These are phyloP conservation scores for Pristis pectinata DNA, from an alignment of 2,797 vertebrate species.

Conservation along the genomic window DNA sequence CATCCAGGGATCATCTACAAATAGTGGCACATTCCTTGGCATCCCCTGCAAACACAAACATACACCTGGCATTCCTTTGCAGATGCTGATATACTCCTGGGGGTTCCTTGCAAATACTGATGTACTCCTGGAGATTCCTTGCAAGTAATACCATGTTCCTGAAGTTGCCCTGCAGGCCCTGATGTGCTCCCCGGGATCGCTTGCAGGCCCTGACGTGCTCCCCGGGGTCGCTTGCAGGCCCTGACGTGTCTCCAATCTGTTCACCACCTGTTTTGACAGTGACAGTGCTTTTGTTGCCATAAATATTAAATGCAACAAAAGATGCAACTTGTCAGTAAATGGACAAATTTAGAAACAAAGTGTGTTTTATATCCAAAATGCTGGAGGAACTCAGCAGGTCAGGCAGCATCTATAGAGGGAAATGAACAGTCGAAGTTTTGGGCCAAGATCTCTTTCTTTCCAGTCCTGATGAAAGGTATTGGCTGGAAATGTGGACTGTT, in stretches of 20 bases:
- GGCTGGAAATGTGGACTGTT: too few species aligned
- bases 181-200: not conserved
- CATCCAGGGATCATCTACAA: not conserved
- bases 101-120: not conserved
- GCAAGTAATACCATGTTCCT: not conserved
- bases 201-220: not conserved
- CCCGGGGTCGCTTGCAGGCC: not conserved
- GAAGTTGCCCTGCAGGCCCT: not conserved
- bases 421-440: too few species aligned
- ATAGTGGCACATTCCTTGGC: not conserved
- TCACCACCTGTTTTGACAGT: not conserved
- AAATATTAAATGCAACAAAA: not conserved
- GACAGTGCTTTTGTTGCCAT: not conserved
- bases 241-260: not conserved
- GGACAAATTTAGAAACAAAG: not conserved
- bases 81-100: not conserved
- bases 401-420: too few species aligned
- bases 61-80: not conserved
- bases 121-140: not conserved
- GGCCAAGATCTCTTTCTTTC: too few species aligned
- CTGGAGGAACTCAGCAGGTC: too few species aligned
- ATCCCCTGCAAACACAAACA: not conserved
- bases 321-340: not conserved
- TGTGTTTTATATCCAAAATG: too few species aligned
- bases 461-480: too few species aligned